Base-by-base conservation (phyloP, 2,113 vertebrate species). In the Takifugu flavidus region DNA sequence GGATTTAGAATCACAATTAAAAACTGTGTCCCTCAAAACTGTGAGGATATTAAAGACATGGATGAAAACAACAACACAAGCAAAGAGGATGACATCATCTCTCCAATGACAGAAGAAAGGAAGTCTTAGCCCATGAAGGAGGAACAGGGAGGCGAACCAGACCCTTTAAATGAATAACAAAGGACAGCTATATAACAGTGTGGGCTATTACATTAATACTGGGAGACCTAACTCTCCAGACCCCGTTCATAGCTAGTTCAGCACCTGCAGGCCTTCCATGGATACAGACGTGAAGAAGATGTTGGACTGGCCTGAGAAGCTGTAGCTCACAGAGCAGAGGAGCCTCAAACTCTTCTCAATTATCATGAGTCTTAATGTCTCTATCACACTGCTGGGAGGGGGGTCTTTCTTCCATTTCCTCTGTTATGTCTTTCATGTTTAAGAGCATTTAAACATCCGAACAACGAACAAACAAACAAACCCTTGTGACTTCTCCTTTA, bases 211-310 rank as follows among this genome's bases (percentile, higher is more conserved):
- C 29, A 70, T 74, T 83, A 89, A 87, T 90, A 91, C 86, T 90
- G 81, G 76, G 86, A 82, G 34, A 61, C 76, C 31, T 25, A 62
- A 13, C 68, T 68, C 88, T 91, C 89, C 88, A 67, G 59, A 94
- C 92, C 88, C 92, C 88, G 82, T 66, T 96, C 95, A 96, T 90
- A 68, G 91, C 93, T 91, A 69, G 25, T 44, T 25, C 44, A 72
- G 66, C 78, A 65, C 69, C 51, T 69, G 56, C 70, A 67, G 56
- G 25, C 64, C 69, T 25, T 53, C 11, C 28, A 52, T 60, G 34
- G 55, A 49, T 56, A 70, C 68, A 54, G 70, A 62, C 20, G 20
- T 20, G 20, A 20, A 20, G 20, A 20, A 46, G 49, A 72, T 71
- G 51, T 46, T 43, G 46, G 54, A 44, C 25, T 4, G 47, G 62